A percentile compares a stretch with the other conserved stretches of the same genome.
These are phyloP conservation scores for Mormyrops boulengeri DNA, from an alignment of 2,797 vertebrate genomes.

Conservation along the genomic window DNA sequence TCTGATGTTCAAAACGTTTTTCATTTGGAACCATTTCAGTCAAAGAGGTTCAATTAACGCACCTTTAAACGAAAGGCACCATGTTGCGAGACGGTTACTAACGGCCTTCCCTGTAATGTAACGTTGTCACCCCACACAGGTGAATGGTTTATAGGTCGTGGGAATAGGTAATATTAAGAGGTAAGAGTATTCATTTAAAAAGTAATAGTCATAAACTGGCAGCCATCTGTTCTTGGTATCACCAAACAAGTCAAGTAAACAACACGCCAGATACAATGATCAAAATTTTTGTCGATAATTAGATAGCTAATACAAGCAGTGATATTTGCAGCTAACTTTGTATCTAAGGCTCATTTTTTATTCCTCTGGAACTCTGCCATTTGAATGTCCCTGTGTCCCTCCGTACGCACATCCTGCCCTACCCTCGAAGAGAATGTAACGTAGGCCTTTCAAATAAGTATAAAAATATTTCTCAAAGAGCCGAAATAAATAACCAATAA, in stretches of 20 bases:
- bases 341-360: not conserved
- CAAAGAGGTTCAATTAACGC: not conserved
- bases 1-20: not conserved
- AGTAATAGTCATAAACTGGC: not conserved
- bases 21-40: not conserved
- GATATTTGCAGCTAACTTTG: not conserved
- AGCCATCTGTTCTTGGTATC: not conserved
- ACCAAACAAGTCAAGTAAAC: not conserved
- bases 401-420: not conserved
- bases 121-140: too few species aligned
- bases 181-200: too few species aligned
- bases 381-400: not conserved
- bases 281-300: not conserved
- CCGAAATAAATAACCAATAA: not conserved
- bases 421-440: not conserved
- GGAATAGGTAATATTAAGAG: too few species aligned
- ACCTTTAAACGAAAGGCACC: not conserved
- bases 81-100: not conserved
- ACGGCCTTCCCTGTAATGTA: too few species aligned
- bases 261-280: not conserved
- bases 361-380: not conserved
- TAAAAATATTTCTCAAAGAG: not conserved
- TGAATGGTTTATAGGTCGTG: too few species aligned
- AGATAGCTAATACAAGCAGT: not conserved
- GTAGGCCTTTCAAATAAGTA: not conserved